Evolutionary conservation across 2,797 vertebrate genomes (phyloP), one percentile per base, ranked within the genome.

Genomic region (Cyclopterus lumpus): DNA sequence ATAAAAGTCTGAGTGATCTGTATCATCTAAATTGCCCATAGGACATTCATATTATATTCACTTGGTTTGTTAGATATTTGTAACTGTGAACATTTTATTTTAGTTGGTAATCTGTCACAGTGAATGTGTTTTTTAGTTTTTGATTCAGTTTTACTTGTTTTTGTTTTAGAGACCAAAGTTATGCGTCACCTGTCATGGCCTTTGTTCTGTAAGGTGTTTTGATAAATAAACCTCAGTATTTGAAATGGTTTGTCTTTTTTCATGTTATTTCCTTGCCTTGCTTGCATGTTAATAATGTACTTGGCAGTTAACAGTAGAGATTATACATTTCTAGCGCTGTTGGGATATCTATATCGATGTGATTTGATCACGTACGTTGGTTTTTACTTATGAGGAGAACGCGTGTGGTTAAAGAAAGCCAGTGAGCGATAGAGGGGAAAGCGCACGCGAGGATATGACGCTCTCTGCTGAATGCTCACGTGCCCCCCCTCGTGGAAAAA

Each of bases 151-250:
- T 76, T 64, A 67, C 53, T 69, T 79, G 38, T 71, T 36, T 36
- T 58, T 67, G 84, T 93, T 94, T 92, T 93, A 94, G 93, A 87
- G 88, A 93, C 92, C 90, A 95, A 93, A 89, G 60, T 89, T 71
- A 77, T 81, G 58, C 72, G 88, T 83, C 78, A 86, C 70, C 73
- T 90, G 71, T 88, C 82, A 84, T 88, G 82, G 74, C 87, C 79
- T 93, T 94, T 93, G 79, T 86, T 88, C 80, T 90, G 54, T 79
- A 90, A 93, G 91, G 88, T 93, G 91, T 94, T 94, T 94, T 95
- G 94, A 95, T 95, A 95, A 95, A 95, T 93, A 93, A 94, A 93
- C 73, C 30, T 88, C 55, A 75, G 75, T 70, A 78, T 86, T 77
- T 86, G 48, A 87, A 87, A 75, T 55, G 4, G 18, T 44, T 60